Percentiles rank a stretch among this genome's conserved stretches.
phyloP scores from a whole-genome alignment of 2,797 vertebrate genomes.

The Pogonophryne albipinna region DNA sequence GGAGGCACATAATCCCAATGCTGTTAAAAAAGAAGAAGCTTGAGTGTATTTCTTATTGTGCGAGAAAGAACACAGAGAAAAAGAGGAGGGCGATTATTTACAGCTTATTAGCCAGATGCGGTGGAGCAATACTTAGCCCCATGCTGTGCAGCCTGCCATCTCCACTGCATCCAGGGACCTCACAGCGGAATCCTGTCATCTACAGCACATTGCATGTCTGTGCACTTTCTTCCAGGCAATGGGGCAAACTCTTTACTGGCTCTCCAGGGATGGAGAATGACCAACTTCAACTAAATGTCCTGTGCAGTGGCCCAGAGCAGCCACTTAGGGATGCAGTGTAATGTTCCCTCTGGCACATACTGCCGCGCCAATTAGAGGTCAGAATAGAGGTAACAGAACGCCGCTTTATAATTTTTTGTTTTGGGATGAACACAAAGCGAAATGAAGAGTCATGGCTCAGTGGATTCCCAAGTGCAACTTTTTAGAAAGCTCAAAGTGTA shows the following conservation, averaged over 20 bases:
- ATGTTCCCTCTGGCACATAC: conserved; percentile 64
- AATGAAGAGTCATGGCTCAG: conserved; percentile 50
- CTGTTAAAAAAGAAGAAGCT: conserved; percentile 59
- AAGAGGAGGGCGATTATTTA: conserved; percentile 77
- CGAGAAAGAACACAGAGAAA: conserved; percentile 50
- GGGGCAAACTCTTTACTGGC: conserved; percentile 66
- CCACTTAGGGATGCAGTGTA: conserved; percentile 72
- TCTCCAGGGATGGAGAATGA: conserved; percentile 69
- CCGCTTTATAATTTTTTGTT: conserved; percentile 68
- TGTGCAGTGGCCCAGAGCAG: conserved; percentile 70
- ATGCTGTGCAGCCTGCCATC: conserved; percentile 70
- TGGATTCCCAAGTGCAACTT: conserved; percentile 38
- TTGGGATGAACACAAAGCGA: conserved; percentile 41
- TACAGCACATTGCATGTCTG: conserved; percentile 67
- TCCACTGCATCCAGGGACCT: conserved; percentile 68
- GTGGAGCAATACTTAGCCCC: conserved; percentile 73
- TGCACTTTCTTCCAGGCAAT: conserved; percentile 68
- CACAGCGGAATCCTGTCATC: conserved; percentile 73
- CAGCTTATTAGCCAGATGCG: conserved; percentile 83
- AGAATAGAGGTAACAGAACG: conserved; percentile 54
- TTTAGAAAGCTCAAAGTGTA: conserved; percentile 36
- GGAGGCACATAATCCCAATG: conserved; percentile 43
- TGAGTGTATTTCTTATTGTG: conserved; percentile 77
- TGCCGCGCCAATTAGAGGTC: conserved; percentile 76
- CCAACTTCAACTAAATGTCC: conserved; percentile 79